phyloP scores from a whole-genome alignment of 2,888 invertebrate genomes.

The Andrena flavipes region DNA sequence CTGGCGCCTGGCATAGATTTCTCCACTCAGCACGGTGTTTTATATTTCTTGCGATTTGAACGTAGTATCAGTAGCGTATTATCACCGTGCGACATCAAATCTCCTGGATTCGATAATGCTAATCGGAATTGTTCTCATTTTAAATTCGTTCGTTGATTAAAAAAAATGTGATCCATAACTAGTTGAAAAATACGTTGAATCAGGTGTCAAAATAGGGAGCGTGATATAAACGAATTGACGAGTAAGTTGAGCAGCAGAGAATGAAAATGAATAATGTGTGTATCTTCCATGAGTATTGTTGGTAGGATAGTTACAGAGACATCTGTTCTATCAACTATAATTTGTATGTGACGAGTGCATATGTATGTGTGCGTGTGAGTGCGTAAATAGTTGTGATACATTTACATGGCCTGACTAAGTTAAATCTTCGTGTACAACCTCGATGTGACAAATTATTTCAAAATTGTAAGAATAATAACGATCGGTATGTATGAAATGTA shows the following conservation, averaged over 20 bases:
- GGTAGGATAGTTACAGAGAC: too few relatives aligned
- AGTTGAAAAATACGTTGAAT: conserved; percentile 43
- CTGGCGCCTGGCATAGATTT: conserved; percentile 54
- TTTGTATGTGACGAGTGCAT: conserved; percentile 48
- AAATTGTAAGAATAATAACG: conserved; percentile 12
- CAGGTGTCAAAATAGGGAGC: conserved; percentile 47
- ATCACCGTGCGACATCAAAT: conserved; percentile 28
- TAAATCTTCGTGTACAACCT: conserved; percentile 30
- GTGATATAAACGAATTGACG: conserved; percentile 42
- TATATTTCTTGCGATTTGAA: conserved; percentile 54
- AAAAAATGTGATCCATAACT: conserved; percentile 47
- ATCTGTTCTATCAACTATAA: conserved; percentile 1
- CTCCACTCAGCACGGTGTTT: conserved; percentile 54
- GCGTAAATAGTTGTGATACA: conserved; percentile 59
- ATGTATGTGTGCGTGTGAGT: conserved; percentile 38
- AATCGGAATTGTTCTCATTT: conserved; percentile 40
- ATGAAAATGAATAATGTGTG: conserved; percentile 50
- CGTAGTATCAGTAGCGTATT: conserved; percentile 38
- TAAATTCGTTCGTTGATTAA: conserved; percentile 39
- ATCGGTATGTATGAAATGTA: conserved; percentile 26
- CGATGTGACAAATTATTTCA: conserved; percentile 24
- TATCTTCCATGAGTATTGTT: conserved; percentile 38
- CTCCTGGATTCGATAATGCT: conserved; percentile 25
- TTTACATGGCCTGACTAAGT: conserved; percentile 61
- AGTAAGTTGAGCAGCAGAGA: conserved; percentile 43